Base-by-base conservation (phyloP, 2,888 invertebrate species). In the Stegophylla sp. region DNA sequence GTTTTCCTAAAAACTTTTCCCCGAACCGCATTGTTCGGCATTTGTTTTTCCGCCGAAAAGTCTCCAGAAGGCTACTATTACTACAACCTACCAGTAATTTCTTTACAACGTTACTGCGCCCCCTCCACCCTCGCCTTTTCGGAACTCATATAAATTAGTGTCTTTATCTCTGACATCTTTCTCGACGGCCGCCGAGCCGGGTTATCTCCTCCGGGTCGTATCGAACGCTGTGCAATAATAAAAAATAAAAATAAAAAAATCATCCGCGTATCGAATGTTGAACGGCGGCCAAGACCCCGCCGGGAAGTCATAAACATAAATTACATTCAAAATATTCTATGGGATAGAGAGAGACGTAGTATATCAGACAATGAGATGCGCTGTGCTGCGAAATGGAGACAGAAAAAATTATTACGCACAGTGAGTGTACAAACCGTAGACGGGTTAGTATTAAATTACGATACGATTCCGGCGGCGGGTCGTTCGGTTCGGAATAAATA, bases 221-320 rank as follows among this genome's bases (percentile, higher is more conserved):
- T 77, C 15, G 26, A 56, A 76, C 15, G 12, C 5, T 10, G 63
- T 20, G 48, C n/a, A 77, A 45, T 77, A 67, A 67, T n/a, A n/a
- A n/a, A n/a, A n/a, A n/a, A n/a, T n/a, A n/a, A n/a, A n/a, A n/a
- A n/a, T n/a, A n/a, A 67, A 66, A 76, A 34, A 76, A 76, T 66
- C 43, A 43, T 75, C 23, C 17, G 34, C 15, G 20, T 69, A 69
- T 79, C 69, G 20, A 15, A 77, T n/a, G 48, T 79, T 71, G 69
- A 79, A 71, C 45, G 20, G 45, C 1, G 48, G 67, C 77, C 77
- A 77, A 77, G 43, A 59, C 13, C 26, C 45, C 45, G 15, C 17
- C 5, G 74, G 17, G 2, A 59, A 69, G 48, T 61, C 59, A 34
- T 61, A 48, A 69, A 69, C 59, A 69, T 79, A 79, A 67, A 79